phyloP scores from a whole-genome alignment of 2,113 vertebrate species.

The Eptesicus fuscus region DNA sequence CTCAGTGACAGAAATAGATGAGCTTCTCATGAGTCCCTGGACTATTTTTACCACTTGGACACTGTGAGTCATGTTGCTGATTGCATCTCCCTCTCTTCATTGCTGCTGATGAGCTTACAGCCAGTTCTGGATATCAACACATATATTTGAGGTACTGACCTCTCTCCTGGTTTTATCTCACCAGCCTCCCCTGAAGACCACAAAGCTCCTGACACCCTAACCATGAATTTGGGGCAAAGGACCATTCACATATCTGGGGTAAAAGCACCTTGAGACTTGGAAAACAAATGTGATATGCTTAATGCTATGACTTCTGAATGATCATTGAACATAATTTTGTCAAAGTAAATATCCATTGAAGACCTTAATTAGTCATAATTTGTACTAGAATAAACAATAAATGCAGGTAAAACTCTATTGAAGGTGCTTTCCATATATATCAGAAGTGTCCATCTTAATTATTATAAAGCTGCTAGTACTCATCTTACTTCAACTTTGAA shows the following conservation, averaged over 20 bases:
- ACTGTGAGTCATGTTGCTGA: constrained; percentile 58
- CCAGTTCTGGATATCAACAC: background rate
- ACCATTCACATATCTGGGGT: background rate
- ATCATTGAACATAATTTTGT: background rate
- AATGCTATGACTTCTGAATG: background rate
- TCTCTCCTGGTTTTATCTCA: background rate
- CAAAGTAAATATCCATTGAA: background rate
- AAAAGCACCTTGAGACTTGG: background rate
- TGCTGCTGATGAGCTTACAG: constrained; percentile 3
- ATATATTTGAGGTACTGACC: background rate
- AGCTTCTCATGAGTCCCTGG: background rate
- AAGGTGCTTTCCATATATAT: background rate
- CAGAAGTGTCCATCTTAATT: background rate
- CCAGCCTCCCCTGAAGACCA: background rate
- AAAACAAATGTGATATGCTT: background rate
- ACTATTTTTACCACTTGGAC: constrained; percentile 61
- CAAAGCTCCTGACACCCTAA: background rate
- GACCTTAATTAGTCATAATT: background rate
- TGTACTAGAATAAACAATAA: background rate
- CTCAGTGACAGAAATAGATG: constrained; percentile 3
- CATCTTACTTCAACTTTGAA: background rate
- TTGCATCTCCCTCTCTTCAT: background rate
- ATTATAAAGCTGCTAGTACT: background rate
- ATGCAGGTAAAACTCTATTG: background rate
- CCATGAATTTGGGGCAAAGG: background rate